Percentiles rank a stretch among this genome's conserved stretches.
Evolutionary conservation across 2,888 invertebrate species (phyloP).

Genomic region (Orchesellides sinensis): DNA sequence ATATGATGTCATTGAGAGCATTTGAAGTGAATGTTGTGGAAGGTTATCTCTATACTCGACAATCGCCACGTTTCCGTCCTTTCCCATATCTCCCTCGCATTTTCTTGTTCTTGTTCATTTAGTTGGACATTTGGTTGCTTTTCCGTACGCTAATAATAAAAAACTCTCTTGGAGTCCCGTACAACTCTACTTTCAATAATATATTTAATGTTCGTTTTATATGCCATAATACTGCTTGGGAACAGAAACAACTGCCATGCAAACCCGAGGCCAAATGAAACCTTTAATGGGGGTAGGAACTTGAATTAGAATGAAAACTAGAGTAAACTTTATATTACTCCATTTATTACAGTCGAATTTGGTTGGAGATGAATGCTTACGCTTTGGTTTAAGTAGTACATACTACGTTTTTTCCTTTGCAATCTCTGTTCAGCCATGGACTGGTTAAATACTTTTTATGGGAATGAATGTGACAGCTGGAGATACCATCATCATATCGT

Average conservation of each 20-base stretch:
- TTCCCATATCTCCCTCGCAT: too few relatives aligned
- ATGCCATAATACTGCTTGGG: too few relatives aligned
- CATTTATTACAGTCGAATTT: not conserved
- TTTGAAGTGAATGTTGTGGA: constrained; percentile 39
- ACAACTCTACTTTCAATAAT: not conserved
- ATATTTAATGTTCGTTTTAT: not conserved
- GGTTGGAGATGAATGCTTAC: not conserved
- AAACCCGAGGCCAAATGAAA: constrained; percentile 2
- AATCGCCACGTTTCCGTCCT: constrained; percentile 11
- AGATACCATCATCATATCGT: constrained; percentile 18
- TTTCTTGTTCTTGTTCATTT: not conserved
- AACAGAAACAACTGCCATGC: not conserved
- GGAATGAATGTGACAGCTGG: constrained; percentile 42
- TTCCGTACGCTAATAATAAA: not conserved
- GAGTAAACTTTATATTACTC: not conserved
- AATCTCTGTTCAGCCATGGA: too few relatives aligned
- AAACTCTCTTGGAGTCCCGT: not conserved
- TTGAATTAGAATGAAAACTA: not conserved
- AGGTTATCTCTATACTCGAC: constrained; percentile 30
- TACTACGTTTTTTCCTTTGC: not conserved
- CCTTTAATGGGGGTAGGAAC: not conserved
- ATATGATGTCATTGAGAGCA: constrained; percentile 52
- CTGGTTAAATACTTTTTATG: constrained; percentile 36
- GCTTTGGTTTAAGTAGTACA: not conserved
- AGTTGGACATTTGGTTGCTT: constrained; percentile 20